Percentiles rank a stretch among this genome's conserved stretches.
Conservation (phyloP, 2,113 vertebrate species). For the Canis aureus region DNA sequence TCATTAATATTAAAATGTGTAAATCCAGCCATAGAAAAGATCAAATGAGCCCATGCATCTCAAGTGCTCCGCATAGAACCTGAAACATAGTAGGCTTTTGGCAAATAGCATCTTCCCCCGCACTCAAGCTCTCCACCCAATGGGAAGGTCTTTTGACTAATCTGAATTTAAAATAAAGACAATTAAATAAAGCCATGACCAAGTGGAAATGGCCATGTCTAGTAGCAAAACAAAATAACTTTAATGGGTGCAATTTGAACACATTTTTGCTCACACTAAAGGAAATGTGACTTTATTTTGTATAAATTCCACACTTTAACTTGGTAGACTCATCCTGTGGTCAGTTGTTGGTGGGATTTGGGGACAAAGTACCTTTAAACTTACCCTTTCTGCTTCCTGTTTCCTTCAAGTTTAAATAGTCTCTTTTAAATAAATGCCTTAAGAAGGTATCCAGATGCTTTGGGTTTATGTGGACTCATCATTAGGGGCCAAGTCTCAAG, state of each 20-base stretch:
- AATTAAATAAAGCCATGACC: background rate
- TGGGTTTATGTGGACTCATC: background rate
- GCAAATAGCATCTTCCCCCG: background rate
- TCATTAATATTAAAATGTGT: background rate
- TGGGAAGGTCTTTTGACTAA: background rate
- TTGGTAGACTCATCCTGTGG: background rate
- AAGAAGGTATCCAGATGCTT: background rate
- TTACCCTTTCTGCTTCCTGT: background rate
- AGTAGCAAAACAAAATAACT: background rate
- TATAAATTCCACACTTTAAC: background rate
- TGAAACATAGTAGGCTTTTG: background rate
- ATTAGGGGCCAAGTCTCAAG: background rate
- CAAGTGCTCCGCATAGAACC: background rate
- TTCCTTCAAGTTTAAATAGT: background rate
- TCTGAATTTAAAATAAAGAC: conserved; percentile 4
- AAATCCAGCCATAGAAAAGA: background rate
- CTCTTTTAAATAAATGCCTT: background rate
- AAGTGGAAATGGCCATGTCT: background rate
- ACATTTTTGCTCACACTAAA: background rate
- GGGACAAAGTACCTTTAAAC: background rate
- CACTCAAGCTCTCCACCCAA: background rate
- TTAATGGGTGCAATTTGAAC: background rate
- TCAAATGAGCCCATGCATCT: background rate
- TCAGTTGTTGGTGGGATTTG: background rate
- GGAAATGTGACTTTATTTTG: background rate